A percentile compares a stretch with the other conserved stretches of the same genome.
These are phyloP conservation scores for Leucozona laternaria DNA, from an alignment of 2,888 invertebrate species.

Conservation along the genomic window DNA sequence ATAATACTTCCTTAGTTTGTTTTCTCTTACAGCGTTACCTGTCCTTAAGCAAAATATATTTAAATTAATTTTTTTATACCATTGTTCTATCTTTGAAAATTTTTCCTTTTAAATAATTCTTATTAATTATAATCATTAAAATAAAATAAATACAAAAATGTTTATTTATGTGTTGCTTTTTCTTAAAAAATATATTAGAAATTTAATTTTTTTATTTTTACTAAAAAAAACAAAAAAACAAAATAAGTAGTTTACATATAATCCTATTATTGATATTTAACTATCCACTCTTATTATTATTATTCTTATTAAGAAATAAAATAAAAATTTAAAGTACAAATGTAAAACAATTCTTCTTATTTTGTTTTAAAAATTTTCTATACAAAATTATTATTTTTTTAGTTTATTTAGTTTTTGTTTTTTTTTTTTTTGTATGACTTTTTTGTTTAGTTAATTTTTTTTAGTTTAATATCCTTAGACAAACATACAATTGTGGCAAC, in stretches of 20 bases:
- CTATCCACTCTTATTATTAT: constrained; percentile 33
- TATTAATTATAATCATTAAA: constrained; percentile 53
- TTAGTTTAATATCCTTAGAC: constrained; percentile 71
- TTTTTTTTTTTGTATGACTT: constrained; percentile 4
- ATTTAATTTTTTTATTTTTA: constrained; percentile 65
- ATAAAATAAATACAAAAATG: constrained; percentile 7
- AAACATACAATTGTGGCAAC: constrained; percentile 42
- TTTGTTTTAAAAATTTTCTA: constrained; percentile 9
- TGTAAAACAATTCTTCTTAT: constrained; percentile 68
- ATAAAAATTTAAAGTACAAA: constrained; percentile 74
- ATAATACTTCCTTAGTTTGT: constrained; percentile 57
- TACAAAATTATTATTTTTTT: constrained; percentile 12
- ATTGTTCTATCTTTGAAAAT: constrained; percentile 69
- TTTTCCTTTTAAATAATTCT: constrained; percentile 65
- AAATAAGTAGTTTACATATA: constrained; percentile 61
- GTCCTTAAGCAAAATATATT: constrained; percentile 76
- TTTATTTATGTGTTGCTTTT: constrained; percentile 73
- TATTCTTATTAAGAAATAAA: constrained; percentile 51
- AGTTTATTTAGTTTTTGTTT: constrained; percentile 11
- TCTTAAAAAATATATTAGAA: constrained; percentile 68
- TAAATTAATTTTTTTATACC: constrained; percentile 75
- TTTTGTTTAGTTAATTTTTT: constrained; percentile 69
- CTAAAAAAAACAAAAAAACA: constrained; percentile 50
- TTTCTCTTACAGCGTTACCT: constrained; percentile 76
- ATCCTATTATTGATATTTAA: constrained; percentile 63